Evolutionary conservation across 2,113 vertebrate species (phyloP).

Genomic region (Aspidoscelis tigris): DNA sequence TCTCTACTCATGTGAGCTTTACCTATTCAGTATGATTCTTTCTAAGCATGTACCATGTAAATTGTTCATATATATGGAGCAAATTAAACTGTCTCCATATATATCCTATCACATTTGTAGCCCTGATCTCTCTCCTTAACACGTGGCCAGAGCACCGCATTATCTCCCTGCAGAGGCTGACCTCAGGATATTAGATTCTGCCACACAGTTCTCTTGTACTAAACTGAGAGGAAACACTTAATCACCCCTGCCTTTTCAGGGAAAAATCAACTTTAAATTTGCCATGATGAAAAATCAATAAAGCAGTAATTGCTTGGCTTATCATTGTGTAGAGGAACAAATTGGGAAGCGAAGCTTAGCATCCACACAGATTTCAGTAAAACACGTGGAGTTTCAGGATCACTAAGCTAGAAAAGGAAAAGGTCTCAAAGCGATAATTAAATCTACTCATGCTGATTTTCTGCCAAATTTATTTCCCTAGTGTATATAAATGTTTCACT

Average conservation of each 20-base stretch:
- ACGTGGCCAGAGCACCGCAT: slow-evolving; percentile 82
- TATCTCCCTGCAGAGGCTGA: slow-evolving; percentile 88
- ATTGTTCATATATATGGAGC: slow-evolving; percentile 84
- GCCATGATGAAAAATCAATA: slow-evolving; percentile 99
- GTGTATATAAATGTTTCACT: slow-evolving; percentile 86
- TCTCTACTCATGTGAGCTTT: slow-evolving; percentile 69
- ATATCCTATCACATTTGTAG: slow-evolving; percentile 83
- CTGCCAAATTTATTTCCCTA: slow-evolving; percentile 99
- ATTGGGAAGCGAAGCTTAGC: slow-evolving; percentile 85
- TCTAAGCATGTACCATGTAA: slow-evolving; percentile 79
- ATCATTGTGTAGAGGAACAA: slow-evolving; percentile 87
- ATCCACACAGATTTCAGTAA: slow-evolving; percentile 76
- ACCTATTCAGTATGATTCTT: slow-evolving; percentile 73
- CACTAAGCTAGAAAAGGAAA: slow-evolving; percentile 78
- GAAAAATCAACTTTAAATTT: slow-evolving; percentile 91
- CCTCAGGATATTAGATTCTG: slow-evolving; percentile 87
- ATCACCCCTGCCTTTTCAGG: slow-evolving; percentile 83
- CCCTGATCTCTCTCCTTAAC: slow-evolving; percentile 77
- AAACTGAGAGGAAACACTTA: slow-evolving; percentile 80
- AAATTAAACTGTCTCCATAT: slow-evolving; percentile 85
- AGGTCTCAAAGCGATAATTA: slow-evolving; percentile 96
- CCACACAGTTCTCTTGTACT: slow-evolving; percentile 80
- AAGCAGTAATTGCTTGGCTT: slow-evolving; percentile 97
- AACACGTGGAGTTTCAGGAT: slow-evolving; percentile 78
- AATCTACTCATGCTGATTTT: slow-evolving; percentile 99